Base-by-base conservation (phyloP, 2,113 vertebrate species). In the Cyanistes caeruleus region DNA sequence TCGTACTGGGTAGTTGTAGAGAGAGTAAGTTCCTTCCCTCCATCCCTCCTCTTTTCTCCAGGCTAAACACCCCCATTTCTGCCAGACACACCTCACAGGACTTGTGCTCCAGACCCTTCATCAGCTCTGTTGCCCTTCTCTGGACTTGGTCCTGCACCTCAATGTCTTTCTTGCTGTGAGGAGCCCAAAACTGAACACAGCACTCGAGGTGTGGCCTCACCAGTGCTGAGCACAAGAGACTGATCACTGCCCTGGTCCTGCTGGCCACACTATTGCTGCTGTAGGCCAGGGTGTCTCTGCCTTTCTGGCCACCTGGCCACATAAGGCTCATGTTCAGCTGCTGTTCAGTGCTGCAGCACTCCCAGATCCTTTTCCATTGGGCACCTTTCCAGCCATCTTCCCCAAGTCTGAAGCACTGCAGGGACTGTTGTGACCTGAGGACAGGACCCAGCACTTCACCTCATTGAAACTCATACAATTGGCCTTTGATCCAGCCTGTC, bases 381-480 rank as follows among this genome's bases (percentile, higher is more conserved):
- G 10, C 31, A 20, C 3, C 7, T 19, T 73, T 65, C 22, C 33
- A 58, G 35, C n/a, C 35, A 24, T 73, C 37, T 33, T 13, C 12
- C 5, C 15, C 12, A 8, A 13, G 10, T 10, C 51, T 16, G 7
- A 33, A 15, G 14, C 12, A 11, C 7, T 64, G 11, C 35, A 8
- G 5, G 35, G 8, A 3, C 35, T 73, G 25, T 31, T 56, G 51
- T 51, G 27, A 51, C 53, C 9, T 14, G 15, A 22, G 13, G 16
- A 13, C n/a, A 35, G 41, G 16, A 75, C 13, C 11, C 48, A 59
- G 44, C 28, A 18, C 3, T 60, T 60, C 7, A 25, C 24, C 11
- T 31, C 25, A 5, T 2, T 48, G n/a, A 20, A 60, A 48, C 30
- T 48, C 11, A 1, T 4, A 12, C 16, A 22, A 1, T 4, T 60